These are phyloP conservation scores for Asteroscopus sphinx DNA, from an alignment of 2,888 invertebrate species.

Conservation along the genomic window DNA sequence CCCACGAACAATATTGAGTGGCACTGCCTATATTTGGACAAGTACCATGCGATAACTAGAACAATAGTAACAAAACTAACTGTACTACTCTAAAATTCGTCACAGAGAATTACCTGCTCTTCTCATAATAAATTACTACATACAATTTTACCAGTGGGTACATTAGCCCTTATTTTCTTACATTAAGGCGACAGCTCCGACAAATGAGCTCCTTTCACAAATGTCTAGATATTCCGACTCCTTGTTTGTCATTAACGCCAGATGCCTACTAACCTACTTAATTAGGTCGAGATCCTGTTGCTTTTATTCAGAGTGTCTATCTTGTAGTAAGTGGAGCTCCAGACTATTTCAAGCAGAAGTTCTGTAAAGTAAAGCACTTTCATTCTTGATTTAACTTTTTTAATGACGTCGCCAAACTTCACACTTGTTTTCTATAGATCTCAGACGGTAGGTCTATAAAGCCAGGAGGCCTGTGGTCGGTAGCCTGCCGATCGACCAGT, in stretches of 20 bases:
- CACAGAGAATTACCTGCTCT: too few species aligned
- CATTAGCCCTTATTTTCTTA: conserved; percentile 7
- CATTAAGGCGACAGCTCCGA: conserved; percentile 8
- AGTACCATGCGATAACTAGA: too few species aligned
- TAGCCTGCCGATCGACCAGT: too few species aligned
- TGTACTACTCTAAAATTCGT: too few species aligned
- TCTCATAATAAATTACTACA: neutral
- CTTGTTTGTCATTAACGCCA: conserved; percentile 22
- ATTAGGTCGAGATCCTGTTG: conserved; percentile 21
- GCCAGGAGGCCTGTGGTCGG: too few species aligned
- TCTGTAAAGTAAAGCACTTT: neutral
- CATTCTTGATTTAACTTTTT: too few species aligned
- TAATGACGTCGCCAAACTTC: too few species aligned
- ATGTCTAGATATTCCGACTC: conserved; percentile 9
- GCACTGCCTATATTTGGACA: too few species aligned
- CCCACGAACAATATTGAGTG: too few species aligned
- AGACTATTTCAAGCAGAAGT: neutral
- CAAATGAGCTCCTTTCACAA: conserved; percentile 21
- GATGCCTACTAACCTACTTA: conserved; percentile 32
- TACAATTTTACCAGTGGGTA: neutral
- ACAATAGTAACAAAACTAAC: too few species aligned
- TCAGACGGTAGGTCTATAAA: too few species aligned
- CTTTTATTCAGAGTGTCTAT: conserved; percentile 1
- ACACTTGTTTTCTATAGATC: too few species aligned
- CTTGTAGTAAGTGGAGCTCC: neutral